Base-by-base conservation (phyloP, 2,888 invertebrate species). In the Dicyrtomina minuta region DNA sequence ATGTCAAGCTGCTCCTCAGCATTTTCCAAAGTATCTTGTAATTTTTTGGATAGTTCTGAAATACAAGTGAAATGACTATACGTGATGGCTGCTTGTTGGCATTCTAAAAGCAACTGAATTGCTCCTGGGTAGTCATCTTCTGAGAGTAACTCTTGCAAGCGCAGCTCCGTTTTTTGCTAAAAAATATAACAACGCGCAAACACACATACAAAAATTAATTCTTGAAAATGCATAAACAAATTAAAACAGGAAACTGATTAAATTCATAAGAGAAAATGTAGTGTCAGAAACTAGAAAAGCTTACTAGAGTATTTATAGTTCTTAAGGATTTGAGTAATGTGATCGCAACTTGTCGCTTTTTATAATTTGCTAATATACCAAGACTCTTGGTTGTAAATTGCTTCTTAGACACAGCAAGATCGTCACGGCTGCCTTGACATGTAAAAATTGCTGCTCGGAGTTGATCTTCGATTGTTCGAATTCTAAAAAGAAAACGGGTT, bases 11-110 rank as follows among this genome's bases (percentile, higher is more conserved):
- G 92, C 75, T 94, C 92, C 80, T 97, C 96, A 0, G 94, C 92
- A 84, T 93, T 87, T 72, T 92, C 90, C 66, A 96, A 82, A 0
- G 93, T 95, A 80, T 96, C 96, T 81, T 95, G 93, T 0, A 97
- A 83, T 80, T 96, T 90, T 15, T 89, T 88, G 15, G 89, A 89
- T 43, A 97, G 83, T 71, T 94, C 93, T 53, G 92, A 90, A 51
- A 97, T 93, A 79, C 96, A 96, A n/a, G 88, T 88, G 79, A 91
- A 97, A 80, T 96, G 92, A 79, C 89, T 89, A 80, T 93, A 93
- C 49, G 88, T 89, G 0, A 87, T 86, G 0, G 96, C 94, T 0
- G 91, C 92, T 80, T 89, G 90, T 80, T 92, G 91, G 79, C 95
- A 95, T 81, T 91, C 92, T 41, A 94, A 83, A 66, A 96, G 87